Percentiles rank a stretch among this genome's conserved stretches.
These are phyloP conservation scores for Antrozous pallidus DNA, from an alignment of 2,797 vertebrate genomes.

Conservation along the genomic window DNA sequence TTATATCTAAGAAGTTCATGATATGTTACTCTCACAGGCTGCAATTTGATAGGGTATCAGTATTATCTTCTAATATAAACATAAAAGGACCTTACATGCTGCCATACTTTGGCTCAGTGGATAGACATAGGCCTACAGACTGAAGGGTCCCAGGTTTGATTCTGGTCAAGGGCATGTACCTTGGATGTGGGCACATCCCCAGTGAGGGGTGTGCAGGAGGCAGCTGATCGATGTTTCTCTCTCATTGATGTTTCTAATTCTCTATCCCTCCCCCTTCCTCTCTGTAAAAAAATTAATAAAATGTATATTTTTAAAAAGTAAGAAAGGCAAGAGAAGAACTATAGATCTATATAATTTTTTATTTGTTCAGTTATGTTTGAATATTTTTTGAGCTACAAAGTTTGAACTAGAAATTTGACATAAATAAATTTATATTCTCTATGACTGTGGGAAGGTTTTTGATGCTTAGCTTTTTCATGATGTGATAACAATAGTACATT, in stretches of 20 bases:
- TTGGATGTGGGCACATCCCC: too few species aligned
- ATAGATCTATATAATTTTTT: background rate
- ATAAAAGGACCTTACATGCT: background rate
- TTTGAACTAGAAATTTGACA: constrained; percentile 7
- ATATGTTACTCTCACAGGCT: background rate
- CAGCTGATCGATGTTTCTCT: too few species aligned
- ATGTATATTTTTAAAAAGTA: too few species aligned
- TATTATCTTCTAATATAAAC: background rate
- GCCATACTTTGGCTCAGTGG: too few species aligned
- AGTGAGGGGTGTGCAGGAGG: too few species aligned
- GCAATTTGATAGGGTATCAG: background rate
- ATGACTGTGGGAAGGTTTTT: background rate
- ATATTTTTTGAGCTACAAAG: background rate
- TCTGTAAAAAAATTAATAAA: too few species aligned
- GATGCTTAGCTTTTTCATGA: background rate
- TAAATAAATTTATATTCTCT: background rate
- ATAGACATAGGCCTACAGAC: too few species aligned
- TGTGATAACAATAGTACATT: background rate
- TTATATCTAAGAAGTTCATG: background rate
- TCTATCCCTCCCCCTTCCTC: too few species aligned
- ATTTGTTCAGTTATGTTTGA: background rate
- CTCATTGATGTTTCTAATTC: too few species aligned
- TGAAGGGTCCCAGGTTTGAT: too few species aligned
- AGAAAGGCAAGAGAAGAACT: background rate
- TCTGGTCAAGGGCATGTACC: too few species aligned